A percentile compares a stretch with the other conserved stretches of the same genome.
Conservation (phyloP, 2,888 invertebrate genomes). For the Torymus aiolomorphi region DNA sequence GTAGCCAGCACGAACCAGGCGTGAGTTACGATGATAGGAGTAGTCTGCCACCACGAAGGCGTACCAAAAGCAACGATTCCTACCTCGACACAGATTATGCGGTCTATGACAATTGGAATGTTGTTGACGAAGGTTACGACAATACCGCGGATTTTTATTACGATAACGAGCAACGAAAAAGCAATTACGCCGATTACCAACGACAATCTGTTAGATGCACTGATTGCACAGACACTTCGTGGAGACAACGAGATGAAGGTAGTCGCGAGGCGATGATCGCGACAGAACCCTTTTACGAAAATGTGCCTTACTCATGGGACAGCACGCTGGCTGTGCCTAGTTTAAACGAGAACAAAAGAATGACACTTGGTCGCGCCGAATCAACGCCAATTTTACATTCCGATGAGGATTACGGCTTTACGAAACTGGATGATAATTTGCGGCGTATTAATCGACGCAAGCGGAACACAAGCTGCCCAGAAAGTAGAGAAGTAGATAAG, state of each 20-base stretch:
- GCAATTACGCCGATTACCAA: slow-evolving; percentile 52
- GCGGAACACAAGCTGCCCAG: slow-evolving; percentile 70
- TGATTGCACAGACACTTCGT: slow-evolving; percentile 40
- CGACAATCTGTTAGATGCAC: slow-evolving; percentile 54
- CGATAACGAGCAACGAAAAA: slow-evolving; percentile 59
- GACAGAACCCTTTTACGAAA: slow-evolving; percentile 63
- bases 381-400: slow-evolving; percentile 70
- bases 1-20: background rate
- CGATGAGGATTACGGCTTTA: slow-evolving; percentile 46
- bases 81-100: slow-evolving; percentile 67
- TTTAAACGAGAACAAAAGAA: background rate
- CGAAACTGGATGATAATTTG: slow-evolving; percentile 47
- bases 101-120: slow-evolving; percentile 61
- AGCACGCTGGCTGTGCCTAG: background rate
- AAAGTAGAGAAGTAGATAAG: slow-evolving; percentile 61
- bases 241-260: slow-evolving; percentile 9
- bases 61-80: slow-evolving; percentile 69
- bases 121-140: slow-evolving; percentile 57
- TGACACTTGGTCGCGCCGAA: slow-evolving; percentile 68
- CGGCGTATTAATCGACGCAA: slow-evolving; percentile 64
- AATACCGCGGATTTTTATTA: slow-evolving; percentile 61
- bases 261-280: slow-evolving; percentile 52
- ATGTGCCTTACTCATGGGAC: slow-evolving; percentile 57
- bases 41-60: slow-evolving; percentile 58
- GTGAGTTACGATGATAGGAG: background rate